Percentiles rank a stretch among this genome's conserved stretches.
Evolutionary conservation across 2,888 invertebrate genomes (phyloP).

Genomic region (Xestia c-nigrum): DNA sequence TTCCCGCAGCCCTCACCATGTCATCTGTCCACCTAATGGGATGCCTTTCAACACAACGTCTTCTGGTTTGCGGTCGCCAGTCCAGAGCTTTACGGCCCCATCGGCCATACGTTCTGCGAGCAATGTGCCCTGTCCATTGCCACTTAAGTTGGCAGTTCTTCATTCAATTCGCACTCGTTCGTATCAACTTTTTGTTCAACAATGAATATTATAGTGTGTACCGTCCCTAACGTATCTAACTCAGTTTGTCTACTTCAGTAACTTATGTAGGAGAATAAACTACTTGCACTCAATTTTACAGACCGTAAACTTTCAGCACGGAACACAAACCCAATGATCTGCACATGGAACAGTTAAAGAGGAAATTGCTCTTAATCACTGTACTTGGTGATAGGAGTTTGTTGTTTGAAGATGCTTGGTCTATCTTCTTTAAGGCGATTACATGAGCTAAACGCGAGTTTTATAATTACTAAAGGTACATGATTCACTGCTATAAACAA

Average conservation of each 20-base stretch:
- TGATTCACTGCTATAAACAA: too few species aligned
- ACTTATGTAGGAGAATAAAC: constrained; percentile 18
- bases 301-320: constrained; percentile 28
- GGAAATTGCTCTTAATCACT: constrained; percentile 4
- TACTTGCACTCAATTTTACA: constrained; percentile 33
- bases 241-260: constrained; percentile 26
- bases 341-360: constrained; percentile 9
- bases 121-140: too few species aligned
- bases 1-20: too few species aligned
- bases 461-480: too few species aligned
- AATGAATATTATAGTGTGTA: neutral
- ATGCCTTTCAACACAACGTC: too few species aligned
- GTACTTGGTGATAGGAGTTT: neutral
- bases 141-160: too few species aligned
- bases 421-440: neutral
- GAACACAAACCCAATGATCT: constrained; percentile 24
- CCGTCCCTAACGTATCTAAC: constrained; percentile 1
- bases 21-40: too few species aligned
- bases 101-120: too few species aligned
- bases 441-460: too few species aligned
- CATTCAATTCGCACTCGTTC: too few species aligned
- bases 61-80: too few species aligned
- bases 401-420: neutral
- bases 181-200: neutral
- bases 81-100: too few species aligned